phyloP scores from a whole-genome alignment of 2,888 invertebrate genomes.

The Catocala fraxini region DNA sequence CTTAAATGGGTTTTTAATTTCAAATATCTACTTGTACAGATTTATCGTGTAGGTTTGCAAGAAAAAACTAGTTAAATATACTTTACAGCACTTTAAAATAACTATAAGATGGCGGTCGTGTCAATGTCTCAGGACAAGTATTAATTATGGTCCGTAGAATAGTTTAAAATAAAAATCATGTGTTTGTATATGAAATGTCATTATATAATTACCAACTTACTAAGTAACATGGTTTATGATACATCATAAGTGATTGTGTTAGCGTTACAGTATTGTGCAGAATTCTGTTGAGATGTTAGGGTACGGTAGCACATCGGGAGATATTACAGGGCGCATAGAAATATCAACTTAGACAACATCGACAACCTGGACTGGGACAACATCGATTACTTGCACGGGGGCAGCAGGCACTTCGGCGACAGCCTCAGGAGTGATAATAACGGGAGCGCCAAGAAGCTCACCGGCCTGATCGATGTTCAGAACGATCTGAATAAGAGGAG shows the following conservation, averaged over 20 bases:
- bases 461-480: conserved; percentile 53
- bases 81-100: no score
- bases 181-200: conserved; percentile 18
- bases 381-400: conserved; percentile 18
- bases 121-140: no score
- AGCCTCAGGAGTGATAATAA: conserved; percentile 28
- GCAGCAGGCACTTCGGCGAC: conserved; percentile 19
- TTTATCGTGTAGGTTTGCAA: no score
- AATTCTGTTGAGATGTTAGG: conserved; percentile 33
- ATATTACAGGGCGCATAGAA: conserved; percentile 26
- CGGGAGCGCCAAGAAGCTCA: conserved; percentile 27
- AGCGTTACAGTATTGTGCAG: conserved; percentile 6
- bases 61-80: no score
- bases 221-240: conserved; percentile 11
- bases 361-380: conserved; percentile 24
- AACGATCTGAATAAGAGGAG: conserved; percentile 60
- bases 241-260: conserved; percentile 13
- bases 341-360: conserved; percentile 21
- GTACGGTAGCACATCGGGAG: conserved; percentile 26
- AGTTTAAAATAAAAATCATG: not conserved
- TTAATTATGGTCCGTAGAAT: no score
- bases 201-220: not conserved
- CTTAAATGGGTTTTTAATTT: no score
- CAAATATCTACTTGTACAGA: no score
- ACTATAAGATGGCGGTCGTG: no score